Base-by-base conservation (phyloP, 35 echinoderm and acorn worm genomes). In the Acanthaster planci region DNA sequence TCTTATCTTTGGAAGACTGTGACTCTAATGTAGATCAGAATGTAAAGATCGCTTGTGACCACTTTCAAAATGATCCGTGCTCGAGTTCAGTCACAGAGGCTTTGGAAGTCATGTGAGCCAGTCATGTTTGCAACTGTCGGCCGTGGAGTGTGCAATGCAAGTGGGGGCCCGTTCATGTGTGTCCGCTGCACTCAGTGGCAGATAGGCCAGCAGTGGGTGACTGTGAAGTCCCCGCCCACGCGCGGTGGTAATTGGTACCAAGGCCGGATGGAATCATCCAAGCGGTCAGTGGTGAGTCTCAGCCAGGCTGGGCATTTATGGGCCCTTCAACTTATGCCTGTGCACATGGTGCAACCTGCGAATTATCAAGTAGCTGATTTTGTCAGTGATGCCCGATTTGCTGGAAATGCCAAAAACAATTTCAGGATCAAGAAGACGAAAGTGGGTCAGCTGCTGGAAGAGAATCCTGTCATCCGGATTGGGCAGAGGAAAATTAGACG, bases 311-410 rank as follows among this genome's bases (percentile, higher is more conserved):
- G 21, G 14, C 14, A 34, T 72, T 72, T 72, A 72, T 26, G 30
- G 0, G 64, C 64, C 64, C 12, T 4, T 47, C 42, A 47, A 47
- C 42, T 47, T 47, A 4, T 47, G n/a, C 23, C 0, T 72, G 64
- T 26, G 21, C 23, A 27, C n/a, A n/a, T n/a, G n/a, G n/a, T 72
- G 14, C 64, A 72, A 14, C 34, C 29, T 10, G 29, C 30, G 64
- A 72, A 72, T 72, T 72, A 72, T 72, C 64, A 60, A 37, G 26
- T n/a, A 5, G 26, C 34, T 37, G 32, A 60, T 80, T 52, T 64
- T 82, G 51, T 21, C 17, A 82, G 80, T 60, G 82, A 84, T 67
- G 58, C 30, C 32, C 18, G 12, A 37, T 84, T 53, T 18, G 1
- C 37, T 16, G 34, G 37, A 37, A 60, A 27, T 59, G 58, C 29